Conservation (phyloP, 2,888 invertebrate species). For the Tholera decimalis region DNA sequence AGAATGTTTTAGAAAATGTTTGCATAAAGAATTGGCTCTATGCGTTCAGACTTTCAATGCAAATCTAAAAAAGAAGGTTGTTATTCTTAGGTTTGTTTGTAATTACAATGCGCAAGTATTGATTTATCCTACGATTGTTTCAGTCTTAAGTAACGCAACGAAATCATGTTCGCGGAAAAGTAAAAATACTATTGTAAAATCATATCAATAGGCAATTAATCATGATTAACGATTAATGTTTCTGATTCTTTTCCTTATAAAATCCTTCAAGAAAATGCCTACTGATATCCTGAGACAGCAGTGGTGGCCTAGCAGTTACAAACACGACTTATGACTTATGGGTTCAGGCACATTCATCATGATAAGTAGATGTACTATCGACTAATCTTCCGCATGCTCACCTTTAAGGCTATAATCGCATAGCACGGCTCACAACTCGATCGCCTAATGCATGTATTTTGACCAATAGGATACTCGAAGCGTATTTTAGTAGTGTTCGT, state of each 20-base stretch:
- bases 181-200: neutral
- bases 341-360: too few species aligned
- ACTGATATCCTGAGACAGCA: too few species aligned
- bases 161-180: slow-evolving; percentile 9
- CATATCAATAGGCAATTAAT: slow-evolving; percentile 12
- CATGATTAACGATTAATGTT: neutral
- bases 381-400: too few species aligned
- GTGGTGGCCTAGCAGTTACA: too few species aligned
- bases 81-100: neutral
- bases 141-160: neutral
- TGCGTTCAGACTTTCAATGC: slow-evolving; percentile 26
- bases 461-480: too few species aligned
- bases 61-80: neutral
- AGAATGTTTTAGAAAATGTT: slow-evolving; percentile 42
- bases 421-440: too few species aligned
- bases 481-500: too few species aligned
- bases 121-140: neutral
- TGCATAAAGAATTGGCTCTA: slow-evolving; percentile 28
- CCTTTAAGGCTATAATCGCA: too few species aligned
- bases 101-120: neutral
- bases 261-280: neutral
- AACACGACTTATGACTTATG: too few species aligned
- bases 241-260: slow-evolving; percentile 16
- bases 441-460: too few species aligned
- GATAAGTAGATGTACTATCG: too few species aligned